A percentile compares a stretch with the other conserved stretches of the same genome.
These are phyloP conservation scores for Gulo gulo DNA, from an alignment of 2,113 vertebrate species.

Conservation along the genomic window DNA sequence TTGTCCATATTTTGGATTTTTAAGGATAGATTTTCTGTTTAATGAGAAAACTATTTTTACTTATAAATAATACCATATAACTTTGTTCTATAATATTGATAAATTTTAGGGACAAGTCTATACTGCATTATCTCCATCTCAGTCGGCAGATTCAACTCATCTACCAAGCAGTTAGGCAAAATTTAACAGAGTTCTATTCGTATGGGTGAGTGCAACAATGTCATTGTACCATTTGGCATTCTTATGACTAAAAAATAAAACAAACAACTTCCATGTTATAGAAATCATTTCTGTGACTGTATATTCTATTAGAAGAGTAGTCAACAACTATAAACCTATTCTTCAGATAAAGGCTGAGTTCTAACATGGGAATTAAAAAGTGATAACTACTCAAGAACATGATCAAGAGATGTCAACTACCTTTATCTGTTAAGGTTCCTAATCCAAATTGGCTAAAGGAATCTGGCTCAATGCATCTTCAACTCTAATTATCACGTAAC, in stretches of 20 bases:
- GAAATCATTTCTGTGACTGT: neutral
- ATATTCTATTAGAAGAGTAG: neutral
- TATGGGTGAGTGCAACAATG: neutral
- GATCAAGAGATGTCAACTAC: neutral
- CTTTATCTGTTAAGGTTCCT: neutral
- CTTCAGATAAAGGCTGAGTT: neutral
- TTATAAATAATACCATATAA: neutral
- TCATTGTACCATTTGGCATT: neutral
- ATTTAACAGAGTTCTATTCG: neutral
- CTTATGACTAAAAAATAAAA: neutral
- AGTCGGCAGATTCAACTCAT: neutral
- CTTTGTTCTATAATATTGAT: neutral
- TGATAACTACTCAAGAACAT: neutral
- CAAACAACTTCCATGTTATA: neutral
- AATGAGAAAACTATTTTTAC: slow-evolving; percentile 1
- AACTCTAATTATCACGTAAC: neutral
- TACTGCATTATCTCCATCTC: neutral
- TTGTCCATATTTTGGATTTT: neutral
- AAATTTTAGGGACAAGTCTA: neutral
- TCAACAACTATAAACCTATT: neutral
- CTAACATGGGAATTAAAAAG: neutral
- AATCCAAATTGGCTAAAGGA: neutral
- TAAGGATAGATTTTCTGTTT: neutral
- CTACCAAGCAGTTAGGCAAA: neutral
- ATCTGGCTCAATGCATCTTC: neutral